Conservation (phyloP, 2,797 vertebrate genomes). For the Holocentrus rufus region DNA sequence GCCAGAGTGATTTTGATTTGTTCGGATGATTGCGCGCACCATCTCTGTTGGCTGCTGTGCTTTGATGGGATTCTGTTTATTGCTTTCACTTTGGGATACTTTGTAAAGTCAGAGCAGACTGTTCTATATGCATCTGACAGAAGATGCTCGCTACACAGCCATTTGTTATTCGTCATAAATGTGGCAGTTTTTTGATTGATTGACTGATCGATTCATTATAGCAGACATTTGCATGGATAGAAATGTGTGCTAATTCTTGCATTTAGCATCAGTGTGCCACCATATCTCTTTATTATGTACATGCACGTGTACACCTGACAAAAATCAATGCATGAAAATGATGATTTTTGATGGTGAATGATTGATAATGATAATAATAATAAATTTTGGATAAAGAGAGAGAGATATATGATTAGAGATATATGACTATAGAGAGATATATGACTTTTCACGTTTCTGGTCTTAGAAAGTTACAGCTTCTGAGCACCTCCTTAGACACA, state of each 20-base stretch:
- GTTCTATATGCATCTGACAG: too few species aligned
- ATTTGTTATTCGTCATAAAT: too few species aligned
- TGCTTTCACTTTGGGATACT: background rate
- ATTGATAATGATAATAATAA: too few species aligned
- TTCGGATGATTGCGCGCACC: background rate
- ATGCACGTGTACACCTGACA: background rate
- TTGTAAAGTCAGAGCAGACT: background rate
- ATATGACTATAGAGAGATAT: background rate
- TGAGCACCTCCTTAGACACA: conserved; percentile 39
- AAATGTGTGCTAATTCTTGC: conserved; percentile 32
- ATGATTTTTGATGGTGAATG: too few species aligned
- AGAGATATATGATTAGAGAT: background rate
- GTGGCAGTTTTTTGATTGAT: too few species aligned
- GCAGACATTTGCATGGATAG: background rate
- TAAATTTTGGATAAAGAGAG: background rate
- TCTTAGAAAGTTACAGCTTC: conserved; percentile 60
- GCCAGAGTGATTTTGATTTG: background rate
- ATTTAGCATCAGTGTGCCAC: conserved; percentile 10
- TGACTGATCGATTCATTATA: background rate
- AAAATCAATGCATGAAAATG: too few species aligned
- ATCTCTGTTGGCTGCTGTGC: background rate
- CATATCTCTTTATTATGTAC: conserved; percentile 24
- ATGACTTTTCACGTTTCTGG: conserved; percentile 35
- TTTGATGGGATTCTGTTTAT: background rate
- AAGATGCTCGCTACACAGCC: too few species aligned